Evolutionary conservation across 2,888 invertebrate genomes (phyloP).

Genomic region (Saturnia pavonia): DNA sequence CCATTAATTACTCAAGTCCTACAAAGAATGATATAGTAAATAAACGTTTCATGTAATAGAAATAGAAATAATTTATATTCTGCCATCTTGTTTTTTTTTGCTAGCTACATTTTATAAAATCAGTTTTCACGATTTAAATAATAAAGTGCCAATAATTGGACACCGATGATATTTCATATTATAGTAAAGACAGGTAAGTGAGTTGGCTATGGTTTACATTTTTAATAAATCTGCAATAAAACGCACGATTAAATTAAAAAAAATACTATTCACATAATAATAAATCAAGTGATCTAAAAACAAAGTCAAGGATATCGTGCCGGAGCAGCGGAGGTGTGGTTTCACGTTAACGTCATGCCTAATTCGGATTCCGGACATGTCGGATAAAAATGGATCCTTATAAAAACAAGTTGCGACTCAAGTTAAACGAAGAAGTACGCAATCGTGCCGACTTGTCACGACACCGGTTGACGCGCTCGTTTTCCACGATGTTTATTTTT

Average conservation of each 20-base stretch:
- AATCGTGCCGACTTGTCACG: not conserved
- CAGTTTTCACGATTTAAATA: too few species aligned
- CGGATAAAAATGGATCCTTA: not conserved
- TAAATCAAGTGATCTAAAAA: not conserved
- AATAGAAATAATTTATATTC: too few species aligned
- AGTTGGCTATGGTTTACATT: not conserved
- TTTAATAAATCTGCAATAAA: not conserved
- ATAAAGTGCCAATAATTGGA: too few species aligned
- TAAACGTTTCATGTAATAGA: too few species aligned
- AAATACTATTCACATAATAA: too few species aligned
- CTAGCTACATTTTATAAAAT: too few species aligned
- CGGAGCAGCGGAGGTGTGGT: not conserved
- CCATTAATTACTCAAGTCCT: too few species aligned
- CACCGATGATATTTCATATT: not conserved
- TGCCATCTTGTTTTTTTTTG: too few species aligned
- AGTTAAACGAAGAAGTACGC: not conserved
- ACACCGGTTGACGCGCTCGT: not conserved
- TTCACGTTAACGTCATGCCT: not conserved
- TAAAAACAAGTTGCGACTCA: not conserved
- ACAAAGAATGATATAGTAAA: too few species aligned
- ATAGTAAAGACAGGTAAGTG: not conserved
- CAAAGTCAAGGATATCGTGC: not conserved
- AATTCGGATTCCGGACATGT: not conserved
- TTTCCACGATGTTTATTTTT: too few species aligned
- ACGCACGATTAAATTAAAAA: too few species aligned